Percentiles rank a stretch among this genome's conserved stretches.
Conservation (phyloP, 2,888 invertebrate species). For the Megastigmus dorsalis region DNA sequence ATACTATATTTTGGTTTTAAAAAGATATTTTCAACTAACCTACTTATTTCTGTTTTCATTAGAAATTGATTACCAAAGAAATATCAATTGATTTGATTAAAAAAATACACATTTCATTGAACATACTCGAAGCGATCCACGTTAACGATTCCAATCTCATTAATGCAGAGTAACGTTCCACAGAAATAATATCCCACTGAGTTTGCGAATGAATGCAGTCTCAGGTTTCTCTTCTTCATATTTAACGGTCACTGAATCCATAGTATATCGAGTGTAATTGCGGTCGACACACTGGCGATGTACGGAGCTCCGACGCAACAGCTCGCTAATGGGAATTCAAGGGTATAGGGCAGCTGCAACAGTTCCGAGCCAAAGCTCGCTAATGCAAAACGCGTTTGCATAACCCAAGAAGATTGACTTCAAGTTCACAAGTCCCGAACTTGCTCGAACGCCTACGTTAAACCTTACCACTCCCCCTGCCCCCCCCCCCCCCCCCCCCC, state of each 20-base stretch:
- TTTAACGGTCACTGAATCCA: conserved; percentile 20
- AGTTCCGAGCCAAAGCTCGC: conserved; percentile 52
- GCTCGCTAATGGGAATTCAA: conserved; percentile 48
- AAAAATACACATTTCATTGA: too few relatives aligned
- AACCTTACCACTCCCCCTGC: neutral
- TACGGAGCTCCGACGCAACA: conserved; percentile 18
- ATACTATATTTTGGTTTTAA: too few relatives aligned
- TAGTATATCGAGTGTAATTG: conserved; percentile 25
- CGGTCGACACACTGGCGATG: conserved; percentile 22
- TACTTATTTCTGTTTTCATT: too few relatives aligned
- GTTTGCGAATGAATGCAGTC: too few relatives aligned
- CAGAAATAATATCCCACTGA: too few relatives aligned
- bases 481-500: too few relatives aligned
- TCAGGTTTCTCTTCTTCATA: neutral
- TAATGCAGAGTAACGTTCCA: too few relatives aligned
- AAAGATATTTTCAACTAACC: too few relatives aligned
- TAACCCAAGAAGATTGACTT: conserved; percentile 70
- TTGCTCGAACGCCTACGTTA: conserved; percentile 30
- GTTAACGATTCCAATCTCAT: too few relatives aligned
- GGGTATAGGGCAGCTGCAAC: conserved; percentile 46
- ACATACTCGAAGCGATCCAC: too few relatives aligned
- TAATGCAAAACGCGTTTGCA: conserved; percentile 65
- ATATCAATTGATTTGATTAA: too few relatives aligned
- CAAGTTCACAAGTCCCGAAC: conserved; percentile 59
- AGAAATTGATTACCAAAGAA: too few relatives aligned